These are phyloP conservation scores for Rhagologus leucostigma DNA, from an alignment of 2,113 vertebrate species.

Conservation along the genomic window DNA sequence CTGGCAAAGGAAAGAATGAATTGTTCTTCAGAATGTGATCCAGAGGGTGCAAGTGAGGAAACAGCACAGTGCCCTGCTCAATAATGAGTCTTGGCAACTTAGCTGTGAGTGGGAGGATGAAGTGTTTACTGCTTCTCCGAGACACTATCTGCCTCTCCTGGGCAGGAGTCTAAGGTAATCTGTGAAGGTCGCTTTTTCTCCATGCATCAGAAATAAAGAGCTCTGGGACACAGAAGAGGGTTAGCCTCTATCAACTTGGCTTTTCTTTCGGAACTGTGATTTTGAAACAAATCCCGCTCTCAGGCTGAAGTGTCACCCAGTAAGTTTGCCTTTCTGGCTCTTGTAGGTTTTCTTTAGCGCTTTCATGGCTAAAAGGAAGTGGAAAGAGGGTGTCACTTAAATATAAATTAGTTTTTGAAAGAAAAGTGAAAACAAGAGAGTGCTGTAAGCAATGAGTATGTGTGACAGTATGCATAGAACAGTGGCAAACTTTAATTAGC, in stretches of 20 bases:
- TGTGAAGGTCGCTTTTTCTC: background rate
- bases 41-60: background rate
- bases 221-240: background rate
- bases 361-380: constrained; percentile 30
- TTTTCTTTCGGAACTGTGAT: background rate
- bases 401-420: constrained; percentile 58
- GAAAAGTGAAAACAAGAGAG: constrained; percentile 8
- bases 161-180: background rate
- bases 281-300: background rate
- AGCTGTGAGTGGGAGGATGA: background rate
- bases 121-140: background rate
- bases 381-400: constrained; percentile 45
- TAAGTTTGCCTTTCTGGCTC: background rate
- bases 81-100: background rate
- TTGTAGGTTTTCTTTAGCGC: background rate
- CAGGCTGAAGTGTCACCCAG: background rate
- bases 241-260: background rate
- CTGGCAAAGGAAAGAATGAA: background rate
- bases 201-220: background rate
- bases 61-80: fast-evolving
- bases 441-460: constrained; percentile 6
- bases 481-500: constrained; percentile 57
- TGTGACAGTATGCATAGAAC: constrained; percentile 53
- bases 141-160: background rate
- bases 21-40: background rate